Evolutionary conservation across 2,888 invertebrate genomes (phyloP).

Genomic region (Eilema depressum): DNA sequence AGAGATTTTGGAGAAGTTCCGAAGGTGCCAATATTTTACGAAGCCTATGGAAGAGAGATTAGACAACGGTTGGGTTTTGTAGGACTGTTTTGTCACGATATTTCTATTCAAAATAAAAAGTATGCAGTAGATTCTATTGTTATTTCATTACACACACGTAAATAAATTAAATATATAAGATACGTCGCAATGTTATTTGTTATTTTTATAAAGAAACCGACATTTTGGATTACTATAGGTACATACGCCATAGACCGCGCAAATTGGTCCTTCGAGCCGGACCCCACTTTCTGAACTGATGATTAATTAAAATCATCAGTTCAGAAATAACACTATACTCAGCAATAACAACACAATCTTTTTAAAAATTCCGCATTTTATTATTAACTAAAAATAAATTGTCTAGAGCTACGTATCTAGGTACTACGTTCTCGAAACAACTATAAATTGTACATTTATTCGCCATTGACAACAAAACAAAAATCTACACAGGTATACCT

Average conservation of each 20-base stretch:
- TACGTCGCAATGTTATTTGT: too few relatives aligned
- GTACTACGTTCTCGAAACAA: not conserved
- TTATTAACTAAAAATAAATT: not conserved
- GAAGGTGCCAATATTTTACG: slow-evolving; percentile 78
- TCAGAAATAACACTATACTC: not conserved
- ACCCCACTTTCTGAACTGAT: not conserved
- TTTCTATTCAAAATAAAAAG: slow-evolving; percentile 7
- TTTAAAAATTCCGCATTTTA: slow-evolving; percentile 3
- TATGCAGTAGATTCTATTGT: not conserved
- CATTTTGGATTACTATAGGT: too few relatives aligned
- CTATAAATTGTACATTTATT: not conserved
- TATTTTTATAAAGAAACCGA: too few relatives aligned
- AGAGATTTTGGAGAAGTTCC: slow-evolving; percentile 82
- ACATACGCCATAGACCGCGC: not conserved
- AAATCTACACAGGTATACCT: not conserved
- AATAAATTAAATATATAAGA: too few relatives aligned
- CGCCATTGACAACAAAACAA: not conserved
- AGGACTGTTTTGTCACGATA: slow-evolving; percentile 27
- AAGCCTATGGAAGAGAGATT: slow-evolving; percentile 82
- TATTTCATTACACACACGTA: not conserved
- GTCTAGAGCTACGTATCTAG: slow-evolving; percentile 4
- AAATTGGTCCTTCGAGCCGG: not conserved
- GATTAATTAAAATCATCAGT: too few relatives aligned
- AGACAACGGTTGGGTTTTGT: slow-evolving; percentile 82
- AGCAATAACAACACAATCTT: not conserved